Conservation (phyloP, 2,888 invertebrate species). For the Bruchidius siliquastri region DNA sequence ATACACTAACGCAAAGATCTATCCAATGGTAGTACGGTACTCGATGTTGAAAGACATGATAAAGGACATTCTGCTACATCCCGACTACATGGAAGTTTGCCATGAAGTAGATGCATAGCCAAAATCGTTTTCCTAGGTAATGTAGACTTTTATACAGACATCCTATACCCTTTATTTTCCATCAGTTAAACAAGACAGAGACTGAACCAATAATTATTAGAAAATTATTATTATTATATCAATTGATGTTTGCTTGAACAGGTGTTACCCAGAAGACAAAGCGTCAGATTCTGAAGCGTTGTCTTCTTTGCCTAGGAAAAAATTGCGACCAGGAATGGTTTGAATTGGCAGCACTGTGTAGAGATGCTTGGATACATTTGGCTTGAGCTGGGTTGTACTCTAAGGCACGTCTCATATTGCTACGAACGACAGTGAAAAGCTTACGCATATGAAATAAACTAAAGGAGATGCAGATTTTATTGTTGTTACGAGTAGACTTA, state of each 20-base stretch:
- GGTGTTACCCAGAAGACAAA: slow-evolving; percentile 26
- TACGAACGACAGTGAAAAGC: not conserved
- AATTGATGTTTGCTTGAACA: slow-evolving; percentile 1
- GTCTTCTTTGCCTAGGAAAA: slow-evolving; percentile 9
- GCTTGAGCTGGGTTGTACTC: not conserved
- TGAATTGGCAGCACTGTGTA: not conserved
- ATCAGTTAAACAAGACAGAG: too few species aligned
- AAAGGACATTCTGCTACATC: slow-evolving; percentile 90
- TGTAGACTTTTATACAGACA: too few species aligned
- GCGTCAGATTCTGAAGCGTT: slow-evolving; percentile 21
- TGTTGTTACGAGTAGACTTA: not conserved
- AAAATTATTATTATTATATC: not conserved
- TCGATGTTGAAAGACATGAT: slow-evolving; percentile 97
- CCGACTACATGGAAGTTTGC: slow-evolving; percentile 96
- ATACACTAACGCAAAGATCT: slow-evolving; percentile 86
- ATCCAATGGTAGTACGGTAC: slow-evolving; percentile 92
- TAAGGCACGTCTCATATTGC: not conserved
- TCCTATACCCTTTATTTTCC: too few species aligned
- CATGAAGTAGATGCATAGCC: slow-evolving; percentile 80
- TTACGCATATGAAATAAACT: not conserved
- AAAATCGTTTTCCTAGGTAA: slow-evolving; percentile 47
- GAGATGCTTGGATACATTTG: not conserved
- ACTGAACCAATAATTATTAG: too few species aligned
- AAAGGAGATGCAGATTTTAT: not conserved
- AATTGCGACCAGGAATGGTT: not conserved